These are phyloP conservation scores for Cervus canadensis DNA, from an alignment of 2,113 vertebrate species.

Conservation along the genomic window DNA sequence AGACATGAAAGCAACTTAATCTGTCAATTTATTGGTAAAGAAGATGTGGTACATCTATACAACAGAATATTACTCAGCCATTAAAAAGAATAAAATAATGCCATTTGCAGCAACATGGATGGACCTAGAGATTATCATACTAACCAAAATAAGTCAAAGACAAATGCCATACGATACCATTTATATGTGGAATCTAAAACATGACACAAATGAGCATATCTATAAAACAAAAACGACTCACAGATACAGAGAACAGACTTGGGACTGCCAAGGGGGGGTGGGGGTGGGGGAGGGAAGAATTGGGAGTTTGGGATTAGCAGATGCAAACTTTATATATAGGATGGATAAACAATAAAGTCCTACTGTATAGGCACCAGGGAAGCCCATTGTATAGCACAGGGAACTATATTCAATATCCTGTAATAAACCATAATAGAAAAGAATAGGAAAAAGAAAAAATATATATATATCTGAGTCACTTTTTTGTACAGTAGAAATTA, in stretches of 20 bases:
- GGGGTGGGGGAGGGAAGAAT: background rate
- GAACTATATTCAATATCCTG: background rate
- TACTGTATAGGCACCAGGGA: background rate
- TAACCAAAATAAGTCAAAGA: background rate
- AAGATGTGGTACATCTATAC: background rate
- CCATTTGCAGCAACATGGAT: background rate
- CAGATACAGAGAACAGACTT: background rate
- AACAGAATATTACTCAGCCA: background rate
- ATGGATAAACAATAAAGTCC: background rate
- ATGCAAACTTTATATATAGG: background rate
- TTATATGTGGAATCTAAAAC: background rate
- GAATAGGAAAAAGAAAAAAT: background rate
- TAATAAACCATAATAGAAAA: background rate
- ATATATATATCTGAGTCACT: background rate
- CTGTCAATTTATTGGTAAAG: background rate
- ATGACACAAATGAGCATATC: background rate
- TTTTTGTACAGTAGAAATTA: background rate
- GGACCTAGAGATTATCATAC: background rate
- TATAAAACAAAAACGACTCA: background rate
- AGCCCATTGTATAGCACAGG: background rate
- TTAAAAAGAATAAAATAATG: background rate
- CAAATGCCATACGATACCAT: background rate
- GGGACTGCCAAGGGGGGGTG: rapidly evolving
- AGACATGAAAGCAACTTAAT: background rate
- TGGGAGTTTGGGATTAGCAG: background rate